Evolutionary conservation across 1,140 invertebrate species (phyloP).

Genomic region (Pissodes strobi): DNA sequence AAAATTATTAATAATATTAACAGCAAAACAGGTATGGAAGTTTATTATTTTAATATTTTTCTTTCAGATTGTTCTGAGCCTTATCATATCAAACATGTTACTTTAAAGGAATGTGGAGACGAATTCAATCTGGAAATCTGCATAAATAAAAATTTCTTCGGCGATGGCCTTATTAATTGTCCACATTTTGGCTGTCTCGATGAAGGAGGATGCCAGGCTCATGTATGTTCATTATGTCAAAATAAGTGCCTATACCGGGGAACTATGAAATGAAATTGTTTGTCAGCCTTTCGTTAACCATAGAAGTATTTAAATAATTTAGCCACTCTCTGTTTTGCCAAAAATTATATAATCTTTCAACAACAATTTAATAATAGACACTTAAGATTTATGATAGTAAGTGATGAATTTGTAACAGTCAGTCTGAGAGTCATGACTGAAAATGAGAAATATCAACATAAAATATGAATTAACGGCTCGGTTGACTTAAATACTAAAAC

Average conservation of each 20-base stretch:
- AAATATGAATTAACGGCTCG: too few species aligned
- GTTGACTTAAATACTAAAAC: too few species aligned
- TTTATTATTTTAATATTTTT: neutral
- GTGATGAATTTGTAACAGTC: too few species aligned
- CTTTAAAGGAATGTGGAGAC: neutral
- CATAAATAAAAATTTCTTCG: constrained; percentile 16
- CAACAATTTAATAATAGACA: too few species aligned
- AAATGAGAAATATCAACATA: too few species aligned
- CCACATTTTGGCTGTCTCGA: constrained; percentile 22
- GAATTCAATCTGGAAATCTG: neutral
- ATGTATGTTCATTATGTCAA: constrained; percentile 1
- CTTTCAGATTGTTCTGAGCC: constrained; percentile 16
- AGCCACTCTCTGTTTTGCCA: too few species aligned
- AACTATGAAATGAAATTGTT: neutral
- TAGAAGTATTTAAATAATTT: too few species aligned
- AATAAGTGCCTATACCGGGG: neutral
- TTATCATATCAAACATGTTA: neutral
- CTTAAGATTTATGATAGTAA: too few species aligned
- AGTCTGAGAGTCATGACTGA: too few species aligned
- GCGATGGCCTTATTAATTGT: constrained; percentile 26
- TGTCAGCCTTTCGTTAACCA: neutral
- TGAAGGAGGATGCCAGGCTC: constrained; percentile 13
- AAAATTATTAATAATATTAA: too few species aligned
- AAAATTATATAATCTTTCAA: too few species aligned
- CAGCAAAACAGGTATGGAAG: neutral